A percentile compares a stretch with the other conserved stretches of the same genome.
Conservation (phyloP, 2,888 invertebrate species). For the Sarcophaga subvicina region DNA sequence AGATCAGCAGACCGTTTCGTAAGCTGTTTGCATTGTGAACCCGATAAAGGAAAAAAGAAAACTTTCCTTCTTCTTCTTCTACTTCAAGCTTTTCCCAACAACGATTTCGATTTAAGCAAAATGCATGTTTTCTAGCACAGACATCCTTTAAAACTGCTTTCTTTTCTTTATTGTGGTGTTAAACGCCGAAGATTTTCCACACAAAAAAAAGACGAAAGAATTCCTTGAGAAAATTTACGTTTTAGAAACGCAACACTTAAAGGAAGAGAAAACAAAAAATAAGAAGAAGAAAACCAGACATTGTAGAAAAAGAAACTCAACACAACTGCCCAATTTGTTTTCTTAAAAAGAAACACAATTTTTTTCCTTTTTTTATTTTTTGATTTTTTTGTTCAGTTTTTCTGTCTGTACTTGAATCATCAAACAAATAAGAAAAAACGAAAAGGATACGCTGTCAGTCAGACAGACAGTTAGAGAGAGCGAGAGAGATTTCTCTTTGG, state of each 20-base stretch:
- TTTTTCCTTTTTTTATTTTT: constrained; percentile 42
- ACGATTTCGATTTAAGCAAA: constrained; percentile 24
- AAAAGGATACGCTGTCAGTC: constrained; percentile 40
- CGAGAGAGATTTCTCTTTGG: neutral
- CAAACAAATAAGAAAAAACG: neutral
- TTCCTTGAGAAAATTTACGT: constrained; percentile 24
- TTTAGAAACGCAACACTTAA: neutral
- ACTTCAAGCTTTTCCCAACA: constrained; percentile 18
- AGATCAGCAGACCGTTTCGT: constrained; percentile 51
- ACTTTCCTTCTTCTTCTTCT: constrained; percentile 13
- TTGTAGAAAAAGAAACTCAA: neutral
- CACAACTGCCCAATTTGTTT: constrained; percentile 49
- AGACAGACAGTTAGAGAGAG: neutral
- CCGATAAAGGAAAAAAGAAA: neutral
- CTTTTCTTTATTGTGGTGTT: constrained; percentile 27
- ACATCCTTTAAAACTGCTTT: constrained; percentile 39
- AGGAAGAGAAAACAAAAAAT: constrained; percentile 35
- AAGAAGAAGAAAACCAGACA: neutral
- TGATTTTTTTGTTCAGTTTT: constrained; percentile 23
- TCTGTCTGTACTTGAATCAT: constrained; percentile 7
- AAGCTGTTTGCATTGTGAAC: constrained; percentile 2
- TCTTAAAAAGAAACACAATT: constrained; percentile 23
- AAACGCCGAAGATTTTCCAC: neutral
- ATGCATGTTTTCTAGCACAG: constrained; percentile 69
- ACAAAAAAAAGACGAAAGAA: constrained; percentile 13